These are phyloP conservation scores for Neostethus bicornis DNA, from an alignment of 2,797 vertebrate genomes.

Conservation along the genomic window DNA sequence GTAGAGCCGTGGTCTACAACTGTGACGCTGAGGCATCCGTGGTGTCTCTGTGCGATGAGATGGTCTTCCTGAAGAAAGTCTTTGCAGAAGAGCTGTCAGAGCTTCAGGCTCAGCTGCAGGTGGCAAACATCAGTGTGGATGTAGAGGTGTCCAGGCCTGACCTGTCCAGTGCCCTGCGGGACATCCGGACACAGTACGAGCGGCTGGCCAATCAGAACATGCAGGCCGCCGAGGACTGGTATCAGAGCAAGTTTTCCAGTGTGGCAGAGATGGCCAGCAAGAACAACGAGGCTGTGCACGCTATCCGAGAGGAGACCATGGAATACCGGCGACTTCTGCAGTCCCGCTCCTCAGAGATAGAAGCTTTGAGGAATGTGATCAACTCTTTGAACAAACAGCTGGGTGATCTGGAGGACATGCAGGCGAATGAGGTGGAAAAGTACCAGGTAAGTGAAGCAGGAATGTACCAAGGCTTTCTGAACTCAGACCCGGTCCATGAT, in stretches of 20 bases:
- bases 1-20: constrained; percentile 66
- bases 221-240: constrained; percentile 85
- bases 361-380: constrained; percentile 83
- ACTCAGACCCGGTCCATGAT: no score
- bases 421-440: constrained; percentile 82
- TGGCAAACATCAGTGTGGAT: constrained; percentile 74
- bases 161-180: constrained; percentile 81
- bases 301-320: constrained; percentile 85
- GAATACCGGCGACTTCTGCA: constrained; percentile 86
- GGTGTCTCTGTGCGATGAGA: constrained; percentile 78
- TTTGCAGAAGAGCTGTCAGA: constrained; percentile 80
- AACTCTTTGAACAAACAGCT: constrained; percentile 83
- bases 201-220: constrained; percentile 83
- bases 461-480: no score
- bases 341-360: constrained; percentile 83
- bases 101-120: constrained; percentile 78
- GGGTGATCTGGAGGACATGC: constrained; percentile 80
- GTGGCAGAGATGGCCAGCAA: constrained; percentile 80
- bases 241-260: constrained; percentile 80
- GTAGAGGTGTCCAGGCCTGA: constrained; percentile 81
- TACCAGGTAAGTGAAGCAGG: constrained; percentile 81
- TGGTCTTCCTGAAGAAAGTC: constrained; percentile 82
- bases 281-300: constrained; percentile 82
- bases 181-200: constrained; percentile 85
- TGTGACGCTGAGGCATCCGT: constrained; percentile 75